These are phyloP conservation scores for Acestrorhynchus altus DNA, from an alignment of 2,797 vertebrate species.

Conservation along the genomic window DNA sequence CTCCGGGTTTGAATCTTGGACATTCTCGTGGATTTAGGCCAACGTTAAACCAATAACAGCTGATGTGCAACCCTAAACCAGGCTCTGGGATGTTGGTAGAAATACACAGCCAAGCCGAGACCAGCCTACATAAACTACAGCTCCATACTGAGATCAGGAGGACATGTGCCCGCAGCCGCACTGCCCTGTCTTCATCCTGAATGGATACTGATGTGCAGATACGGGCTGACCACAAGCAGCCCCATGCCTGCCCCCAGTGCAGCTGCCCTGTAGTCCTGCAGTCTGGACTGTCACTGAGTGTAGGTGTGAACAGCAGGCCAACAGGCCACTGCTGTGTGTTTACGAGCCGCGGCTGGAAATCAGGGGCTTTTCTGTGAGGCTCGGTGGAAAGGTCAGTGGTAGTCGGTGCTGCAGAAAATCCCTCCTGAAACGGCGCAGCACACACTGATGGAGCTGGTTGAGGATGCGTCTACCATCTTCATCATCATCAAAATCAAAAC, in stretches of 20 bases:
- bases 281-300: neutral
- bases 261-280: neutral
- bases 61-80: conserved; percentile 48
- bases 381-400: conserved; percentile 42
- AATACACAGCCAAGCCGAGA: neutral
- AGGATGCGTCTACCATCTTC: conserved; percentile 1
- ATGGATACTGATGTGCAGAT: neutral
- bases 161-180: neutral
- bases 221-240: conserved; percentile 1
- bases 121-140: conserved; percentile 12
- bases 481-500: neutral
- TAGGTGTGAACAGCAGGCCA: neutral
- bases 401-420: conserved; percentile 45
- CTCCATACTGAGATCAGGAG: neutral
- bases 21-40: conserved; percentile 56
- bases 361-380: neutral
- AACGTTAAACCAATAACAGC: conserved; percentile 62
- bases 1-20: conserved; percentile 64
- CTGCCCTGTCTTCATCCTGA: conserved; percentile 16
- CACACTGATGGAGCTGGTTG: conserved; percentile 37
- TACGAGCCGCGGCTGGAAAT: neutral
- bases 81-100: neutral
- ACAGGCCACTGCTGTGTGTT: neutral
- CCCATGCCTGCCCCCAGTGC: conserved; percentile 3
- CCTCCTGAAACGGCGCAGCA: conserved; percentile 57